Base-by-base conservation (phyloP, 2,113 vertebrate species). In the Polypterus bichir region DNA sequence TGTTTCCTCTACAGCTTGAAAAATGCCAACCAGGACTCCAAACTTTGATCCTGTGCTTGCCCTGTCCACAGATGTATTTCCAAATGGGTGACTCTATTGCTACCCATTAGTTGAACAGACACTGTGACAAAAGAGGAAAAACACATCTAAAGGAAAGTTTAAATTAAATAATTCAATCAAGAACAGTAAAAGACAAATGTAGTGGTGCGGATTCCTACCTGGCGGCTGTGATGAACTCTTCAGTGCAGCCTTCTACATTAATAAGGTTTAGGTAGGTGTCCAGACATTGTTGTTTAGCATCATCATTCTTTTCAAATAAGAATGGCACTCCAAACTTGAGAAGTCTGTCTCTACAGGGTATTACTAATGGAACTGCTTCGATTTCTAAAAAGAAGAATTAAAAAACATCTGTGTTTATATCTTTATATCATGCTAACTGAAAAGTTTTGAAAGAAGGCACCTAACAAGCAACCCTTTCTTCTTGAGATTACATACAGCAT, bases 311-410 rank as follows among this genome's bases (percentile, higher is more conserved):
- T 8, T 64, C 62, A 4, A 62, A 59, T 6, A 57, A 54, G 45
- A 68, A 68, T 45, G n/a, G 66, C 4, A 61, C 48, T 0, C 62
- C 53, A 5, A 68, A 10, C n/a, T 64, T 49, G 5, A n/a, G 8
- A 4, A 7, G 45, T 4, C 55, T 49, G 2, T 9, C 4, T 10
- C 10, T 6, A 11, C n/a, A 7, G 5, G 51, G 51, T 2, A 45
- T 3, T 1, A 57, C 66, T 46, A 67, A 11, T 3, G 66, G 66
- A 11, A 64, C 59, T 6, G 58, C 62, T 9, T 64, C 58, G 4
- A 59, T 59, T 59, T 64, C 63, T 64, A 49, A 44, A 9, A 9
- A 47, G 7, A 47, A 4, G 9, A 3, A 59, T 54, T 3, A 54
- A 54, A 54, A 54, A 7, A 10, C 11, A 10, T 6, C 3, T 6